Percentiles rank a stretch among this genome's conserved stretches.
Conservation (phyloP, 30 jellyfish, hydroid and myxozoan genomes). For the Aurelia aurita complex sp. Pacific region DNA sequence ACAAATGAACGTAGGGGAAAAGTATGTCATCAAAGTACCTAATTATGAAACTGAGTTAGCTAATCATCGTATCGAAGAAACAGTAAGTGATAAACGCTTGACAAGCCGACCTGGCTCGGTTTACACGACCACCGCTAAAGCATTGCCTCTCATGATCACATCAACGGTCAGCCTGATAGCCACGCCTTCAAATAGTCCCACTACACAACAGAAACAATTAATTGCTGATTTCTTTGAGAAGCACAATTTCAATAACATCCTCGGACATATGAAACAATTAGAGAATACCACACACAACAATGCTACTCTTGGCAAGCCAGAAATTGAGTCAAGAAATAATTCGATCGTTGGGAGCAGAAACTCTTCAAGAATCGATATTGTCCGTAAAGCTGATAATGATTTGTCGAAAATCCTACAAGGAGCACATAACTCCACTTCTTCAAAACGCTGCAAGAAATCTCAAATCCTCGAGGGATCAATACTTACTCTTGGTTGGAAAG, state of each 20-base stretch:
- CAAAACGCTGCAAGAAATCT: conserved; percentile 55
- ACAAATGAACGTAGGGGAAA: no score
- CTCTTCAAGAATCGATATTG: background rate
- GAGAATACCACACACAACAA: background rate
- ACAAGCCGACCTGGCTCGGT: no score
- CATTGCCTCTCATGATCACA: background rate
- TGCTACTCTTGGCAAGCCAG: background rate
- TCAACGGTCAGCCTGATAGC: background rate
- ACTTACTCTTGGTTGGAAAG: conserved; percentile 53
- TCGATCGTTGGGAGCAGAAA: background rate
- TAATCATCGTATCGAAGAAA: no score
- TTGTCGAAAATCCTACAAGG: background rate
- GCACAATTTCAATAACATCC: conserved; percentile 9
- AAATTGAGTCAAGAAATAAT: no score
- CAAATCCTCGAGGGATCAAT: conserved; percentile 36
- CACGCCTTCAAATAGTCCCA: background rate
- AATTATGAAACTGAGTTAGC: no score
- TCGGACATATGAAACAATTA: background rate
- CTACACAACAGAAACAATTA: conserved; percentile 2
- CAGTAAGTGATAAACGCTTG: no score
- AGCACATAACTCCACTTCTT: conserved; percentile 4
- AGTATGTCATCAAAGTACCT: no score
- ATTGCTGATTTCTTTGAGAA: conserved; percentile 26
- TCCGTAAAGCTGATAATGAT: conserved; percentile 16
- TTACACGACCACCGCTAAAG: no score